Base-by-base conservation (phyloP, 2,113 vertebrate genomes). In the Lepisosteus osseus region DNA sequence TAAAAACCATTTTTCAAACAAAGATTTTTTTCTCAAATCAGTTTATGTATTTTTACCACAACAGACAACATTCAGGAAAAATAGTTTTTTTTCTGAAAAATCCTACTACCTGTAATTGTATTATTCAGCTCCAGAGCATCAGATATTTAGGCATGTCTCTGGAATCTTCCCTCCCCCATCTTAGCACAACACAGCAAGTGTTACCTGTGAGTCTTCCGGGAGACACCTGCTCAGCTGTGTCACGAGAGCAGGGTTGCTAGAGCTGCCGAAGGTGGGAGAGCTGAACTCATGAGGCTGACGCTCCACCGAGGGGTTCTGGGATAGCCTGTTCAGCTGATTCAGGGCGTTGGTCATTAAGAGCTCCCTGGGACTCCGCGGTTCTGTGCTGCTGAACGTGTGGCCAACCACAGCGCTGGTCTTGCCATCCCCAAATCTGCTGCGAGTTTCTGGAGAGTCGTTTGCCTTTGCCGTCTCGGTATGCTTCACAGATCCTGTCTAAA, bases 301-400 rank as follows among this genome's bases (percentile, higher is more conserved):
- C 8, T 84, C 86, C 0, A 65, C 13, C 0, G 81, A 3, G 0
- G 87, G 86, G 0, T 86, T 84, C 15, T 86, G 90, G 7, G 93
- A 91, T 68, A 92, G 86, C 43, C 85, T 79, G 78, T 92, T 93
- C 77, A 93, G 88, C 0, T 85, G 92, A 80, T 95, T 92, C 70
- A 94, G 85, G 56, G 84, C 83, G 0, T 87, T 91, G 54, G 89
- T 88, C 77, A 92, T 77, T 61, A 91, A 87, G 72, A 94, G 89
- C 82, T 89, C 93, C 62, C 89, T 80, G 0, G 89, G 80, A 15
- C 84, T 89, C 64, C 90, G 92, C 72, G 88, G 77, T n/a, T 86
- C 70, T 69, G 91, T 73, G 41, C 90, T 88, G 1, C 88, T 73
- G n/a, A 69, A 85, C 78, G 90, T 88, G 72, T 47, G 78, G 69